A percentile compares a stretch with the other conserved stretches of the same genome.
Evolutionary conservation across 2,888 invertebrate genomes (phyloP).

Genomic region (Ectemnius cavifrons): DNA sequence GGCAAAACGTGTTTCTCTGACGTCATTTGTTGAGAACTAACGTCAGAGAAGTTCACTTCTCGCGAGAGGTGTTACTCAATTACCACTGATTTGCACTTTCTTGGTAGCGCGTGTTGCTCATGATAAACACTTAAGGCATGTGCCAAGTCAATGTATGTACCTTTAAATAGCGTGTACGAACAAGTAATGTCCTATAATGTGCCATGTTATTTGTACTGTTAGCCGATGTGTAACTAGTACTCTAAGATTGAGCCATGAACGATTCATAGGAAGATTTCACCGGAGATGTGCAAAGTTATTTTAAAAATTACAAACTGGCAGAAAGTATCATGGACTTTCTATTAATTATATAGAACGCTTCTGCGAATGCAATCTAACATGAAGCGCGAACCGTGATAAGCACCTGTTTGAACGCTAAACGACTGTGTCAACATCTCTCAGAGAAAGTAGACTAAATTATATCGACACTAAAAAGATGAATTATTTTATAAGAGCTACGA

Average conservation of each 20-base stretch:
- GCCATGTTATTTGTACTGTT: too few relatives aligned
- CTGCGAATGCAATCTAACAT: neutral
- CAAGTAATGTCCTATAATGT: too few relatives aligned
- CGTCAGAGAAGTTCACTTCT: neutral
- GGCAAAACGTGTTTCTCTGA: slow-evolving; percentile 11
- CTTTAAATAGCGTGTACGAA: too few relatives aligned
- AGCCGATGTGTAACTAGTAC: too few relatives aligned
- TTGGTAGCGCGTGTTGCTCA: slow-evolving; percentile 27
- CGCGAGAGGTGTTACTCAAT: slow-evolving; percentile 26
- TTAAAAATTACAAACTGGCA: neutral
- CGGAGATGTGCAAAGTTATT: neutral
- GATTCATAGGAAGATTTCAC: neutral
- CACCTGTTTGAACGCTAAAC: neutral
- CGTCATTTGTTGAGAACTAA: slow-evolving; percentile 26
- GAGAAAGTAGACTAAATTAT: neutral
- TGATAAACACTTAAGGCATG: too few relatives aligned
- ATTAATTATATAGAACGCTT: neutral
- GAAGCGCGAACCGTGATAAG: neutral
- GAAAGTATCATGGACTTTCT: neutral
- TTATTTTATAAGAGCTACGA: too few relatives aligned
- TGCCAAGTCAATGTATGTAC: too few relatives aligned
- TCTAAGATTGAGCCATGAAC: too few relatives aligned
- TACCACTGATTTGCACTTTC: slow-evolving; percentile 31
- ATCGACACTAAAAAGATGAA: neutral
- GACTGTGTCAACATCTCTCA: neutral